Evolutionary conservation across 2,113 vertebrate species (phyloP).

Genomic region (Oenanthe oenanthe): DNA sequence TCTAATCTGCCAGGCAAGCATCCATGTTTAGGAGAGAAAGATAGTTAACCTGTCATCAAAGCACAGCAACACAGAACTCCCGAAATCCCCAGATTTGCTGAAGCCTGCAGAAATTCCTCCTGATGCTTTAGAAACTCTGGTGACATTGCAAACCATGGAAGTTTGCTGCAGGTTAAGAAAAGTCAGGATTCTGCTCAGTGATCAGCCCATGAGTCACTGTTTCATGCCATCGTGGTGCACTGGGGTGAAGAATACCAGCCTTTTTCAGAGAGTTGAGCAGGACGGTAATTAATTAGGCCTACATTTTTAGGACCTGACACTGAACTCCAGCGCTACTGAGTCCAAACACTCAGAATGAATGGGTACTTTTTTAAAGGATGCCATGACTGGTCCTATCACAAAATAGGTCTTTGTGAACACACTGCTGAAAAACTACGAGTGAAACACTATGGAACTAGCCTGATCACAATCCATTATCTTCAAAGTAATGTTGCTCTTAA

Average conservation of each 20-base stretch:
- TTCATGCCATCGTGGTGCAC: background rate
- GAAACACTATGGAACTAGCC: background rate
- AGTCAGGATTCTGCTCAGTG: background rate
- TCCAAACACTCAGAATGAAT: background rate
- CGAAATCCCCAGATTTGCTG: background rate
- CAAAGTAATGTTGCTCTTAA: background rate
- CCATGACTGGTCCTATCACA: background rate
- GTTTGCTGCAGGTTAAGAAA: background rate
- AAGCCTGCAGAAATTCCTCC: background rate
- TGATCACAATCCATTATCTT: constrained; percentile 8
- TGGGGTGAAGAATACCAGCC: background rate
- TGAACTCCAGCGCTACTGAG: background rate
- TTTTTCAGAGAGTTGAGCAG: background rate
- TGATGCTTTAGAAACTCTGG: background rate
- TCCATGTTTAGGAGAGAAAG: background rate
- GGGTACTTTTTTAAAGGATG: background rate
- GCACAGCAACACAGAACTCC: background rate
- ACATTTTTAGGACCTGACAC: background rate
- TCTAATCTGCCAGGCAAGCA: background rate
- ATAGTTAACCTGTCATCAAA: background rate
- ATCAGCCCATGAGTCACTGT: background rate
- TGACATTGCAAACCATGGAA: background rate
- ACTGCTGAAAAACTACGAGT: background rate
- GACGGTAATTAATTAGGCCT: constrained; percentile 3
- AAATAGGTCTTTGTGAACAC: background rate